Evolutionary conservation across 2,888 invertebrate species (phyloP).

Genomic region (Mythimna pallens): DNA sequence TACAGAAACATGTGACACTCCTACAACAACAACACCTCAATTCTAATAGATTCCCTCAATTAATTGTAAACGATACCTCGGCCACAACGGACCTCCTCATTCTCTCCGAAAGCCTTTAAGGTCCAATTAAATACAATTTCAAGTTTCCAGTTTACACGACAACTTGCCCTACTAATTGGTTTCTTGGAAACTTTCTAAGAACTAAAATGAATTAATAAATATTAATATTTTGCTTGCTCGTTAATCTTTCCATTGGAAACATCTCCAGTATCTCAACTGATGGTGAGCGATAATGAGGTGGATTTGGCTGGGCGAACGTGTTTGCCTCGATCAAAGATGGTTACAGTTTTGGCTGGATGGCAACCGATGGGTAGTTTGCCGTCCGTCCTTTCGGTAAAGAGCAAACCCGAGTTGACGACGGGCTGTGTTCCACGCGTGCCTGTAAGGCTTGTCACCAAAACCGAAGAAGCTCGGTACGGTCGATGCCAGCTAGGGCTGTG

Average conservation of each 20-base stretch:
- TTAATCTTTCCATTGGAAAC: background rate
- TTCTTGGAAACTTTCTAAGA: slow-evolving; percentile 1
- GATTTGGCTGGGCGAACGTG: no score
- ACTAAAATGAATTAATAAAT: slow-evolving; percentile 2
- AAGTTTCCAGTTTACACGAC: slow-evolving; percentile 44
- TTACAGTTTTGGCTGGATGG: no score
- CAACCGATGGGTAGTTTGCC: no score
- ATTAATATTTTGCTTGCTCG: slow-evolving; percentile 10
- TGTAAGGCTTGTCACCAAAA: no score
- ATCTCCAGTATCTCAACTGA: no score
- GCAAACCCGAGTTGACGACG: no score
- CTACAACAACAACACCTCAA: background rate
- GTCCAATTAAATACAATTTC: slow-evolving; percentile 56
- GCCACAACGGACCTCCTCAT: slow-evolving; percentile 6
- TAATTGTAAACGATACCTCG: slow-evolving; percentile 39
- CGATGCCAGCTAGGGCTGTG: no score
- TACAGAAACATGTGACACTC: background rate
- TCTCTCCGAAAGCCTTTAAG: slow-evolving; percentile 20
- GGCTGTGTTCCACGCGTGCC: no score
- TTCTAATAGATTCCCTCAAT: slow-evolving; percentile 21
- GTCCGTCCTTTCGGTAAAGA: no score
- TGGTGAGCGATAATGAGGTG: no score
- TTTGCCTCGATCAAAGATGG: no score
- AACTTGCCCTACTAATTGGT: slow-evolving; percentile 46
- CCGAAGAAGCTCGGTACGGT: no score